Percentiles rank a stretch among this genome's conserved stretches.
phyloP scores from a whole-genome alignment of 1,140 invertebrate genomes.

The Radopholus similis region DNA sequence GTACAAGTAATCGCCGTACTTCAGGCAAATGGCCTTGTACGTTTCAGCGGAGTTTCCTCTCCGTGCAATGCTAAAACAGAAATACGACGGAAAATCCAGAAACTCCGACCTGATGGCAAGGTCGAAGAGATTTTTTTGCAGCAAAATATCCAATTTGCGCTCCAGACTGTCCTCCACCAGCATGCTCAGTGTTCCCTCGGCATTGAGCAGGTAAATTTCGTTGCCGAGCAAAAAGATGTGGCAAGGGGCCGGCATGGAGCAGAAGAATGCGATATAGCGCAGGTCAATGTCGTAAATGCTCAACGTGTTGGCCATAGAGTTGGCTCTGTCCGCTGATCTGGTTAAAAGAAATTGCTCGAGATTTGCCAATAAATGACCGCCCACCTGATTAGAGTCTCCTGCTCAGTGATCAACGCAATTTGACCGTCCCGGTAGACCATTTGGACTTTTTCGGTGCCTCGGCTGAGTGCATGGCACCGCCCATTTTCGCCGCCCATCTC shows the following conservation, averaged over 20 bases:
- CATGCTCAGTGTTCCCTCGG: slow-evolving; percentile 37
- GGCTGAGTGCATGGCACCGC: slow-evolving; percentile 39
- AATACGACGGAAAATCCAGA: neutral
- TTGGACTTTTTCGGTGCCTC: slow-evolving; percentile 51
- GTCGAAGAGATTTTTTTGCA: slow-evolving; percentile 54
- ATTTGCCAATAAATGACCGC: slow-evolving; percentile 20
- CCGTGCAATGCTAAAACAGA: slow-evolving; percentile 47
- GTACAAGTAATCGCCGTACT: slow-evolving; percentile 59
- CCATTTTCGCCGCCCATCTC: slow-evolving; percentile 46
- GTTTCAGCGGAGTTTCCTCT: slow-evolving; percentile 34
- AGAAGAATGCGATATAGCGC: slow-evolving; percentile 52
- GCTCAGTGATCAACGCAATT: slow-evolving; percentile 48
- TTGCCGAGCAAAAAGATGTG: slow-evolving; percentile 35
- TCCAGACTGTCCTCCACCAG: slow-evolving; percentile 49
- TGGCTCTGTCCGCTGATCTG: slow-evolving; percentile 13
- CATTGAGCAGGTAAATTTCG: slow-evolving; percentile 38
- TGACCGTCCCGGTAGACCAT: slow-evolving; percentile 37
- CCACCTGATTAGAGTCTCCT: neutral
- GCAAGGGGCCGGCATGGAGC: slow-evolving; percentile 45
- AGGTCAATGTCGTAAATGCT: slow-evolving; percentile 52
- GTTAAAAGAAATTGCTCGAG: neutral
- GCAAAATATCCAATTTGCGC: slow-evolving; percentile 51
- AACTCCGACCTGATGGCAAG: slow-evolving; percentile 44
- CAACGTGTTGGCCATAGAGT: slow-evolving; percentile 41
- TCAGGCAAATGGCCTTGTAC: slow-evolving; percentile 39